Base-by-base conservation (phyloP, 2,797 vertebrate species). In the Pangasius macronema region DNA sequence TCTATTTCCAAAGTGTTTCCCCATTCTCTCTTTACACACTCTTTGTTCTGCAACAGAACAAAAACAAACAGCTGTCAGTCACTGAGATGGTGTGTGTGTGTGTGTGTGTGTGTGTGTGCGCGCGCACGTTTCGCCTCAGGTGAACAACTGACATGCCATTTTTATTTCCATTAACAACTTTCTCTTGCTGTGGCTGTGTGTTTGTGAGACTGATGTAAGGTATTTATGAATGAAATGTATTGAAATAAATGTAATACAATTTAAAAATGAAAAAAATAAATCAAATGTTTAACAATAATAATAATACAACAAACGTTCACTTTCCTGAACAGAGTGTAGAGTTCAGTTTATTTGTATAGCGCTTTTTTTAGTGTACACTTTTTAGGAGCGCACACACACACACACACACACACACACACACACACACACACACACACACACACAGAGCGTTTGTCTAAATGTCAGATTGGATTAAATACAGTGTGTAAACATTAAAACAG, bases 401-500 rank as follows among this genome's bases (percentile, higher is more conserved):
- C 30, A 68, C 65, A 22, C 33, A 42, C 18, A 70, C 67, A 33
- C 33, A 70, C 67, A 8, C 67, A 68, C 30, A 68, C 33, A 68
- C 33, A 79, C 51, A 36, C 51, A 33, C 27, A 80, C 76, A 36
- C 53, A 80, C 76, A 57, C 55, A 59, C 51, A 42, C 24, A n/a
- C 39, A 63, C 39, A 4, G 0, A 46, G 22, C 3, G 27, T 30
- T 82, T 82, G 39, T 63, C 59, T 82, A n/a, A 46, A 82, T 82
- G 59, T 65, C 80, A 82, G 27, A 82, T 65, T 0, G 36, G 80
- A 65, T 82, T 82, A 82, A 49, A 82, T 39, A 1, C 57, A 8
- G 80, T 63, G 7, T 63, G 59, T 65, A 82, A 63, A 65, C 80
- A 82, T n/a, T 63, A 63, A 16, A 63, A 6, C 79, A 42, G 36